phyloP scores from a whole-genome alignment of 2,888 invertebrate species.

The Thereva nobilitata region DNA sequence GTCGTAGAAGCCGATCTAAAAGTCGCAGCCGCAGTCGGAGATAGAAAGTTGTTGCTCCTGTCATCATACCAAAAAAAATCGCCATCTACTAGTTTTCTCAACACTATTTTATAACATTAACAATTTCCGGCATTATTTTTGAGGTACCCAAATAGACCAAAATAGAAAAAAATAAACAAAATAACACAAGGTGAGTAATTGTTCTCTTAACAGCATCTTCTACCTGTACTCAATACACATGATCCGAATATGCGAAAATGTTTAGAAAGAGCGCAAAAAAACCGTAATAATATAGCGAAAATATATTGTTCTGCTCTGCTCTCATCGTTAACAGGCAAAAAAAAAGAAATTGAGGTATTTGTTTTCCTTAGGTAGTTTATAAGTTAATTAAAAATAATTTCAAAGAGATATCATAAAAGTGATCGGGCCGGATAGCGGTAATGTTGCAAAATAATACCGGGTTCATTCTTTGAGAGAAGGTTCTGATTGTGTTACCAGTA shows the following conservation, averaged over 20 bases:
- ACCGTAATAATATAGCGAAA: slow-evolving; percentile 17
- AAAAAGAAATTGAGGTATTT: slow-evolving; percentile 28
- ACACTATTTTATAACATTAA: slow-evolving; percentile 8
- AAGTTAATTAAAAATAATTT: slow-evolving; percentile 27
- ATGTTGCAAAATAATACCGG: slow-evolving; percentile 16
- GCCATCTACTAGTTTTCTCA: neutral
- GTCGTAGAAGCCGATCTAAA: slow-evolving; percentile 52
- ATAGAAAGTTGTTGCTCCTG: slow-evolving; percentile 43
- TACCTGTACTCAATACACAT: slow-evolving; percentile 23
- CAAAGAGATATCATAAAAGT: slow-evolving; percentile 20
- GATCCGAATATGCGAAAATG: slow-evolving; percentile 23
- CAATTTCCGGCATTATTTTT: slow-evolving; percentile 26
- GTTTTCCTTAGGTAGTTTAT: slow-evolving; percentile 30
- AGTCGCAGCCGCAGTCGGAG: slow-evolving; percentile 54
- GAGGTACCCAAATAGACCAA: slow-evolving; percentile 43
- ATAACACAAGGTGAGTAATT: slow-evolving; percentile 43
- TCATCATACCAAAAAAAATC: neutral
- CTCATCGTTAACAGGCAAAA: slow-evolving; percentile 1
- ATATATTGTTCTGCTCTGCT: neutral
- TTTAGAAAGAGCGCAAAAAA: slow-evolving; percentile 19
- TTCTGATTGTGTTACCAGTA: slow-evolving; percentile 13
- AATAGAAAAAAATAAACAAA: slow-evolving; percentile 40
- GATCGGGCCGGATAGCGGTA: slow-evolving; percentile 23
- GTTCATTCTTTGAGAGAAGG: slow-evolving; percentile 24
- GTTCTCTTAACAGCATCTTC: slow-evolving; percentile 35